Percentiles rank a stretch among this genome's conserved stretches.
These are phyloP conservation scores for Cephus pygmeus DNA, from an alignment of 2,888 invertebrate species.

Conservation along the genomic window DNA sequence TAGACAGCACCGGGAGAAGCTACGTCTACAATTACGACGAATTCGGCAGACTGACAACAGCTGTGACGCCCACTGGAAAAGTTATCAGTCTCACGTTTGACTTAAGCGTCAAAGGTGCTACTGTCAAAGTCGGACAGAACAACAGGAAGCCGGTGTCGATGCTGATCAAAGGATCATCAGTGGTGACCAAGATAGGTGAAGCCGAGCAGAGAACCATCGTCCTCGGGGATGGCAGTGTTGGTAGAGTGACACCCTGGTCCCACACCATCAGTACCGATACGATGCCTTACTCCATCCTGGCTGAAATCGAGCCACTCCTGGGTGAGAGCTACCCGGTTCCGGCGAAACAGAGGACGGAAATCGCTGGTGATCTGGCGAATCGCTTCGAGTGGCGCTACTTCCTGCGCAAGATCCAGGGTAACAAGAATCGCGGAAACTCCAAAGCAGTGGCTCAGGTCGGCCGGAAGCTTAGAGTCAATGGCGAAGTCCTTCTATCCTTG, in stretches of 20 bases:
- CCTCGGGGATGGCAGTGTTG: constrained; percentile 85
- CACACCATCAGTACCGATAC: constrained; percentile 90
- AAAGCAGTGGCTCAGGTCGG: constrained; percentile 86
- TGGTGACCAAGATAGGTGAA: constrained; percentile 84
- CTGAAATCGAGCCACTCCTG: constrained; percentile 88
- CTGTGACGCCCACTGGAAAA: constrained; percentile 95
- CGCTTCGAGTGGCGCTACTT: constrained; percentile 97
- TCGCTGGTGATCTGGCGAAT: constrained; percentile 90
- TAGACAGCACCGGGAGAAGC: constrained; percentile 90
- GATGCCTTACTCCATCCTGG: constrained; percentile 88
- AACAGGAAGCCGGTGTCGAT: constrained; percentile 85
- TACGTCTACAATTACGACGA: constrained; percentile 96
- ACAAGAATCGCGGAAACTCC: constrained; percentile 64
- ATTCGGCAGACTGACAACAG: constrained; percentile 90
- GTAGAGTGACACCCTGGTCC: constrained; percentile 86
- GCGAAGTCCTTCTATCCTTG: constrained; percentile 88
- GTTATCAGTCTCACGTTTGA: constrained; percentile 89
- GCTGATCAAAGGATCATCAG: constrained; percentile 88
- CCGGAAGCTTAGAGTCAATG: constrained; percentile 87
- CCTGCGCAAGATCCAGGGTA: constrained; percentile 77
- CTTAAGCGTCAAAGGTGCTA: constrained; percentile 90
- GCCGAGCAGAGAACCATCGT: constrained; percentile 85
- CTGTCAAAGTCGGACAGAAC: constrained; percentile 85
- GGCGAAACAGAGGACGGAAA: constrained; percentile 89
- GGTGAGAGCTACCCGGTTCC: constrained; percentile 93